These are phyloP conservation scores for Cheumatopsyche charites DNA, from an alignment of 1,140 invertebrate species.

Conservation along the genomic window DNA sequence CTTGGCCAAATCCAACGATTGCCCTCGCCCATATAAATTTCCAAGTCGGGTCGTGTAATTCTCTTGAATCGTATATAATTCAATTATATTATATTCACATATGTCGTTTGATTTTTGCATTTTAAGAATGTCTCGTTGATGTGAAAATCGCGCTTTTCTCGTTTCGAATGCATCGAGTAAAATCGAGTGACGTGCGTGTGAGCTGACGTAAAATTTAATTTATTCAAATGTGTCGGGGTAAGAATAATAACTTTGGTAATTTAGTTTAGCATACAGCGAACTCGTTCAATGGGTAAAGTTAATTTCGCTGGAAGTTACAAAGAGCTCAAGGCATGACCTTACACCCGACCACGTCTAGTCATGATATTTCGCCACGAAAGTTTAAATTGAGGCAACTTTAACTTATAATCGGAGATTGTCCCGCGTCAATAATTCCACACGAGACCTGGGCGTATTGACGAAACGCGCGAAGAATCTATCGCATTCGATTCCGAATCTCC, in stretches of 20 bases:
- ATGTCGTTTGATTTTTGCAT: too few relatives aligned
- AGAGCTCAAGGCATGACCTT: constrained; percentile 32
- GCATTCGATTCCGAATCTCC: too few relatives aligned
- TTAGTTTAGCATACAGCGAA: constrained; percentile 27
- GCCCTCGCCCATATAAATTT: neutral
- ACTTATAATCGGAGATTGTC: constrained; percentile 24
- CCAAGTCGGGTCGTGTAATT: neutral
- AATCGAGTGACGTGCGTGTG: too few relatives aligned
- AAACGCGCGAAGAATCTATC: too few relatives aligned
- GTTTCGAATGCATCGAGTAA: too few relatives aligned
- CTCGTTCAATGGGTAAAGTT: constrained; percentile 32
- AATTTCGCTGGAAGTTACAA: constrained; percentile 31
- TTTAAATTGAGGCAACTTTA: constrained; percentile 31
- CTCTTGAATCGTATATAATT: neutral
- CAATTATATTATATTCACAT: too few relatives aligned
- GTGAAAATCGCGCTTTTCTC: too few relatives aligned
- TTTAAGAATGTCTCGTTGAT: too few relatives aligned
- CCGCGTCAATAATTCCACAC: neutral
- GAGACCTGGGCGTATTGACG: too few relatives aligned
- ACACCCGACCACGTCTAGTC: constrained; percentile 30
- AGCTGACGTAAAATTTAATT: constrained; percentile 7
- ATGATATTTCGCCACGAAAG: constrained; percentile 33
- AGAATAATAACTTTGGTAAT: constrained; percentile 32
- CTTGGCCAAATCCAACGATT: neutral
- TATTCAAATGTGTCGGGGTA: constrained; percentile 21